Base-by-base conservation (phyloP, 1,140 invertebrate genomes). In the Pantala flavescens region DNA sequence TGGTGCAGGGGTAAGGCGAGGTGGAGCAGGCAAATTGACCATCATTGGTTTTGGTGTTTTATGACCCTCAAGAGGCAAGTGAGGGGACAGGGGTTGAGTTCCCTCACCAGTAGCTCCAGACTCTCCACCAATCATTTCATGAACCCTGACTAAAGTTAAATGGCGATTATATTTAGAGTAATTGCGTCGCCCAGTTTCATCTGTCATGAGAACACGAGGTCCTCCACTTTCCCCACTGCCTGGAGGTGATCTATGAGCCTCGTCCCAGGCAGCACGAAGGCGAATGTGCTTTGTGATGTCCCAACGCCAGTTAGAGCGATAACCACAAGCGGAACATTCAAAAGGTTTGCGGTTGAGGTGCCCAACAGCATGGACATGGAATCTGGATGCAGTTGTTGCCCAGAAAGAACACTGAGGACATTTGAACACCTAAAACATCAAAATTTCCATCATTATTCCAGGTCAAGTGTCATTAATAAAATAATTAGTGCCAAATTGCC, bases 261-360 rank as follows among this genome's bases (percentile, higher is more conserved):
- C 87, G 84, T 96, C 94, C 74, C 92, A 85, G 19, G 90, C 90
- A 19, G 91, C 90, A 85, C 95, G 96, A 78, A 96, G 84, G 81
- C 93, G 91, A 75, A 97, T 97, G 82, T 98, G 96, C 84, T 97
- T 97, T 70, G 93, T 96, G 75, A 98, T 95, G 83, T 96, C 94
- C 94, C 94, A 97, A 76, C 93, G 87, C 94, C 94, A 97, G 83
- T 97, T 97, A 24, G 94, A 96, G 76, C 94, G 90, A 80, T 96
- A 95, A 24, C 91, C 89, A 84, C 96, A 98, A 3, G 93, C 85
- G 3, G 95, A 97, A 85, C 96, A 98, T 83, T 96, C 93, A 81
- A 97, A 98, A 7, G 95, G 95, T 81, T 96, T 95, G 81, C 92
- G 93, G 82, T 96, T 96, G 76, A 94, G 85, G 84, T 96, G 94